phyloP scores from a whole-genome alignment of 2,888 invertebrate species.

The Pyrrhia umbra region DNA sequence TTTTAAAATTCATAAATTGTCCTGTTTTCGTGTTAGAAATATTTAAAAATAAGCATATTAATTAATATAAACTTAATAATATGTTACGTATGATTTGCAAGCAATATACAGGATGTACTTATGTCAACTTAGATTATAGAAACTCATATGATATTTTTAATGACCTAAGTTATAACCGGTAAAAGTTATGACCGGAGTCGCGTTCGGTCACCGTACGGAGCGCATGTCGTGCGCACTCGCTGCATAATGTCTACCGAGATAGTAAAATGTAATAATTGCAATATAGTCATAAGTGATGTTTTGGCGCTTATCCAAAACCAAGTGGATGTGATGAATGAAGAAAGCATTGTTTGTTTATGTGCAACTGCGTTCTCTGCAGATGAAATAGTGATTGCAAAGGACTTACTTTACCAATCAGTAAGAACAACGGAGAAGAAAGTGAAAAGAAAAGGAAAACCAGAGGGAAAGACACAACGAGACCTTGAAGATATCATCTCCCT shows the following conservation, averaged over 20 bases:
- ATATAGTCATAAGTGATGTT: conserved; percentile 9
- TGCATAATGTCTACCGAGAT: neutral
- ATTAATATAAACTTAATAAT: too few relatives aligned
- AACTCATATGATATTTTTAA: too few relatives aligned
- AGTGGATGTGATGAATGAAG: conserved; percentile 4
- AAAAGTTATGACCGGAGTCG: too few relatives aligned
- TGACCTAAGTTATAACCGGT: too few relatives aligned
- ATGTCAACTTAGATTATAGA: too few relatives aligned
- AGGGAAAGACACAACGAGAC: neutral
- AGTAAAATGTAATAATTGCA: conserved; percentile 6
- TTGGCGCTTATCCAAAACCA: conserved; percentile 9
- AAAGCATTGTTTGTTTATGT: conserved; percentile 1
- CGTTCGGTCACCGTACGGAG: too few relatives aligned
- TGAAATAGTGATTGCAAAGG: neutral
- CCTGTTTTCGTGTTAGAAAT: too few relatives aligned
- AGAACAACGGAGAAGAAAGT: neutral
- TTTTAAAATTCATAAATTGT: too few relatives aligned
- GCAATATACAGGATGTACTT: too few relatives aligned
- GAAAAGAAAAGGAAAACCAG: neutral
- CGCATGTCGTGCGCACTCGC: neutral
- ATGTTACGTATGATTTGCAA: too few relatives aligned
- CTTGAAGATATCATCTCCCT: conserved; percentile 4
- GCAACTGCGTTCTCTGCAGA: neutral
- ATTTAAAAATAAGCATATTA: too few relatives aligned
- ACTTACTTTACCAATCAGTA: neutral